Conservation (phyloP, 2,797 vertebrate species). For the Enoplosus armatus region DNA sequence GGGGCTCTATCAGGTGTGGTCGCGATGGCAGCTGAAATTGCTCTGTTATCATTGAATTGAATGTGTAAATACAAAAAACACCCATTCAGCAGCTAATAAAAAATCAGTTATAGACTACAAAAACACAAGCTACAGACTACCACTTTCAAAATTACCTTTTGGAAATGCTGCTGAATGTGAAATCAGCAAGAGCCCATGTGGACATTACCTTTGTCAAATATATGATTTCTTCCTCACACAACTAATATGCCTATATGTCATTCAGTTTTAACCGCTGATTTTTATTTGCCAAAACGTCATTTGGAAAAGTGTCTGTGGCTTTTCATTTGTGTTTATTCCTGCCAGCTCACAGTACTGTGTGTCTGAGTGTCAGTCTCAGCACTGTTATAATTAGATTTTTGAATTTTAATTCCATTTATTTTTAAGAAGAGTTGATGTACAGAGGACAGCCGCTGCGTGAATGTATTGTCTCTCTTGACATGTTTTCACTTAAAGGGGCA, state of each 20-base stretch:
- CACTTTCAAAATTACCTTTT: constrained; percentile 13
- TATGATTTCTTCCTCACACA: constrained; percentile 9
- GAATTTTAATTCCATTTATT: neutral
- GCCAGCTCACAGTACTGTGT: constrained; percentile 4
- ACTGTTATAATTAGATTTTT: neutral
- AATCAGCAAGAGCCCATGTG: neutral
- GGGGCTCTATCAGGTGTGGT: constrained; percentile 65
- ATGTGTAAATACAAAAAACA: constrained; percentile 56
- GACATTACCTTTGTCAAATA: neutral
- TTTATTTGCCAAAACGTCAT: constrained; percentile 11
- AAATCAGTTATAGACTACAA: neutral
- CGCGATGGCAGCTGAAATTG: constrained; percentile 70
- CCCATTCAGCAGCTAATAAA: constrained; percentile 8
- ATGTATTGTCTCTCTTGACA: neutral
- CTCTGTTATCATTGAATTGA: constrained; percentile 72
- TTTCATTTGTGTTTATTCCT: constrained; percentile 8
- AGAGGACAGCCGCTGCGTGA: neutral
- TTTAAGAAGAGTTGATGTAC: neutral
- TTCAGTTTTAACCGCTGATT: constrained; percentile 14
- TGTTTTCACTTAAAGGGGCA: neutral
- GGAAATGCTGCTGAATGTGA: constrained; percentile 13
- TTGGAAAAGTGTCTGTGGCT: constrained; percentile 20
- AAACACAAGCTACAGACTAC: neutral
- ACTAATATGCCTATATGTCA: neutral
- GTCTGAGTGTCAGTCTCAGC: neutral